Evolutionary conservation across 1,140 invertebrate genomes (phyloP), one percentile per base, ranked within the genome.

Genomic region (Habropoda laboriosa): DNA sequence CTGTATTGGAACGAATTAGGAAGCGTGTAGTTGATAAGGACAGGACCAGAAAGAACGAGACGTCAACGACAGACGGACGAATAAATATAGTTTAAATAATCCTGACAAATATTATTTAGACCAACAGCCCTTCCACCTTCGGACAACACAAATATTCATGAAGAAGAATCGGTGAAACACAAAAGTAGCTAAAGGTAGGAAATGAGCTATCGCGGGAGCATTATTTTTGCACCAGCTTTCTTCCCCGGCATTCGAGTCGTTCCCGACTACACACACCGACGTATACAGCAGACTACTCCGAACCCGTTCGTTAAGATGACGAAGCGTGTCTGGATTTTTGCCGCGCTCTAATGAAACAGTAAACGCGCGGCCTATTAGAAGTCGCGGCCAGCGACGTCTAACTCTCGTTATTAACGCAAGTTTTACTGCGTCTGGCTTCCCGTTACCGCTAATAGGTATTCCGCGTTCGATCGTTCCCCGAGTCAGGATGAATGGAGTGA

Each of bases 401-500:
- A 27, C 24, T 13, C 16, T 12, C 12, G 0, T 53, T 73, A 42
- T 68, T 71, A 53, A 32, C 27, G 40, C 63, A 40, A 55, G 18
- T 53, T 64, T 73, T 61, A 60, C 32, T 53, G 30, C 40, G 47
- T 16, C n/a, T 27, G 13, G 18, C 18, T 64, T 74, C 30, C 38
- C 55, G 73, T 70, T 53, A 55, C 63, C 63, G 63, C 30, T 35
- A 60, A 81, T 78, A 77, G 74, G 24, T 70, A 78, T 63, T 68
- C 63, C 63, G 32, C 45, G 55, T 40, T 13, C 55, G 64, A 80
- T 76, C 64, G 67, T 49, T 55, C 61, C n/a, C n/a, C 68, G 45
- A 32, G 51, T 35, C 60, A 55, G 72, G 58, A 82, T 85, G 76
- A 85, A 82, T 85, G 80, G 51, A 79, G 38, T 27, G 64, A 70